phyloP scores from a whole-genome alignment of 1,140 invertebrate species.

The Kradibia gibbosae region DNA sequence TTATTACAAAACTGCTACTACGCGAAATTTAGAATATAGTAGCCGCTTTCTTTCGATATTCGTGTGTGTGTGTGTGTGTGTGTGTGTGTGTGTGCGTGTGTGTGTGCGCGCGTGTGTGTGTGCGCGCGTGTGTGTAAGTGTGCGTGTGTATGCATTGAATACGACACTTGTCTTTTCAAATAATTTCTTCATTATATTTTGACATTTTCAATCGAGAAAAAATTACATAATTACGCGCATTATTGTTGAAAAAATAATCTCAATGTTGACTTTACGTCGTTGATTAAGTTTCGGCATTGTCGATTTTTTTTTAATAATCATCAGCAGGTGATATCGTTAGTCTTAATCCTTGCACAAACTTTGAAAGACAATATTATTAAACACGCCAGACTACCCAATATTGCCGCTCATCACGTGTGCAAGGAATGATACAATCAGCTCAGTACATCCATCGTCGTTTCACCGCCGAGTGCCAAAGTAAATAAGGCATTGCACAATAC shows the following conservation, averaged over 20 bases:
- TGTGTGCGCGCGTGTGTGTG: too few species aligned
- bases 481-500: not conserved
- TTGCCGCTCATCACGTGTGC: not conserved
- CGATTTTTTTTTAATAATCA: not conserved
- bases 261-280: not conserved
- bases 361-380: not conserved
- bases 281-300: not conserved
- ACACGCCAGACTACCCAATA: too few species aligned
- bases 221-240: not conserved
- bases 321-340: not conserved
- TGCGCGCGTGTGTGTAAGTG: too few species aligned
- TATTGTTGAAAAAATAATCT: not conserved
- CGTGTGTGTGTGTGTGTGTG: too few species aligned
- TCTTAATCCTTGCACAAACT: not conserved
- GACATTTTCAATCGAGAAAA: not conserved
- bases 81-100: too few species aligned
- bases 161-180: not conserved
- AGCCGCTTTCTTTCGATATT: too few species aligned
- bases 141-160: too few species aligned
- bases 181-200: not conserved
- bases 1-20: too few species aligned
- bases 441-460: not conserved
- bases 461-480: not conserved
- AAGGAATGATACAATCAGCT: not conserved
- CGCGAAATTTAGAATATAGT: too few species aligned